phyloP scores from a whole-genome alignment of 2,888 invertebrate genomes.

The Spodoptera exigua region DNA sequence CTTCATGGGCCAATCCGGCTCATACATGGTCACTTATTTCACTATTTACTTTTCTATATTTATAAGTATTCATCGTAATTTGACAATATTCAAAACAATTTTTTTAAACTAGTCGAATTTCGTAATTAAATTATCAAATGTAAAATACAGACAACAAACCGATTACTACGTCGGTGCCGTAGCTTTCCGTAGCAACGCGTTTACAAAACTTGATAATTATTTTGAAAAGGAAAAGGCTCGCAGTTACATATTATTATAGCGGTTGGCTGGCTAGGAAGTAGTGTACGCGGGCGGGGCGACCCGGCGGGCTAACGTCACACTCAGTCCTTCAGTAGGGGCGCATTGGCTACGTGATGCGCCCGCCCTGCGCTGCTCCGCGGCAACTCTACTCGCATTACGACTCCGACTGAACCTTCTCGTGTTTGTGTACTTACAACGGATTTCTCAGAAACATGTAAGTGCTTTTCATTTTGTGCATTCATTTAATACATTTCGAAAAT shows the following conservation, averaged over 20 bases:
- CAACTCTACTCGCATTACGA: slow-evolving; percentile 43
- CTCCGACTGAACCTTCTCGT: slow-evolving; percentile 60
- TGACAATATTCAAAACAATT: too few relatives aligned
- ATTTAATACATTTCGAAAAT: not conserved
- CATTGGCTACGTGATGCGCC: slow-evolving; percentile 78
- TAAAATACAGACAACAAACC: not conserved
- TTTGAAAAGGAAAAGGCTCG: slow-evolving; percentile 12
- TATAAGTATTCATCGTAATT: too few relatives aligned
- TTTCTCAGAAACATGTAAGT: slow-evolving; percentile 53
- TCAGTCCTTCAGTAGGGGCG: slow-evolving; percentile 75
- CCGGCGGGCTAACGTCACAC: slow-evolving; percentile 55
- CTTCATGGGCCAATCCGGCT: too few relatives aligned
- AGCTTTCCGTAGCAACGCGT: slow-evolving; percentile 3
- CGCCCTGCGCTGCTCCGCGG: slow-evolving; percentile 60
- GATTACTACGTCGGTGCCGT: slow-evolving; percentile 16
- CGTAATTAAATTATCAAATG: too few relatives aligned
- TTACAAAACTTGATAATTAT: slow-evolving; percentile 5
- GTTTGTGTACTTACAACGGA: slow-evolving; percentile 54
- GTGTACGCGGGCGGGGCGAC: slow-evolving; percentile 61
- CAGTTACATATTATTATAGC: slow-evolving; percentile 58
- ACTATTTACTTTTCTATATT: too few relatives aligned
- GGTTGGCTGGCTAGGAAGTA: slow-evolving; percentile 59
- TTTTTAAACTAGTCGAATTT: too few relatives aligned
- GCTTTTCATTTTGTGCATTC: slow-evolving; percentile 14
- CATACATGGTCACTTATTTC: too few relatives aligned